Percentiles rank a stretch among this genome's conserved stretches.
Evolutionary conservation across 2,113 vertebrate species (phyloP).

Genomic region (Channa maculata): DNA sequence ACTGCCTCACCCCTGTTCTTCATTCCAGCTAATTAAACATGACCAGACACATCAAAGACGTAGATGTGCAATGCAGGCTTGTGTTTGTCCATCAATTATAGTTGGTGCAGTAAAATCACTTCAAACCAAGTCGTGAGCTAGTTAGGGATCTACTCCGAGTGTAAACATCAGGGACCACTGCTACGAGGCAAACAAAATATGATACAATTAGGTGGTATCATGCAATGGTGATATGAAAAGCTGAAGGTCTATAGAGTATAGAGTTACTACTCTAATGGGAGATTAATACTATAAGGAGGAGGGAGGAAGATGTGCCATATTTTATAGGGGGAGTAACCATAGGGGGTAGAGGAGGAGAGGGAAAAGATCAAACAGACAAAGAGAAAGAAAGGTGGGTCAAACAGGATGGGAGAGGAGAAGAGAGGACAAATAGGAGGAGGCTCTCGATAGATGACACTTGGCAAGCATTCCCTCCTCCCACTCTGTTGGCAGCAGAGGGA

Average conservation of each 20-base stretch:
- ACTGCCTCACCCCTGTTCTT: constrained; percentile 17
- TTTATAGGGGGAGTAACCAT: constrained; percentile 7
- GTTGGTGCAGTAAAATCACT: constrained; percentile 20
- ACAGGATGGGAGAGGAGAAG: background rate
- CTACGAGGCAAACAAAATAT: background rate
- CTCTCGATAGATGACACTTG: constrained; percentile 70
- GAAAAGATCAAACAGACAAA: constrained; percentile 9
- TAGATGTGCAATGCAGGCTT: constrained; percentile 11
- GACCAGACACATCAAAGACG: constrained; percentile 40
- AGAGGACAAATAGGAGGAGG: constrained; percentile 18
- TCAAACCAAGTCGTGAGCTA: constrained; percentile 17
- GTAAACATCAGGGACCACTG: constrained; percentile 45
- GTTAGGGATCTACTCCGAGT: background rate
- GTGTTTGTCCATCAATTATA: constrained; percentile 47
- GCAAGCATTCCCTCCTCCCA: constrained; percentile 71
- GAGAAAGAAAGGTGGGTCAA: constrained; percentile 18
- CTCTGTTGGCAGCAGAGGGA: constrained; percentile 72
- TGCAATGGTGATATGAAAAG: background rate
- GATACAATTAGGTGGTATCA: background rate
- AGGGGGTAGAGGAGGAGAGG: constrained; percentile 6
- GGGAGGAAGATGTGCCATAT: constrained; percentile 11
- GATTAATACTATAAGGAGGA: constrained; percentile 1
- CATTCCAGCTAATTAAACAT: constrained; percentile 52
- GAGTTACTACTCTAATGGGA: constrained; percentile 10
- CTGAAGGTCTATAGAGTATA: background rate